A percentile compares a stretch with the other conserved stretches of the same genome.
phyloP scores from a whole-genome alignment of 2,113 vertebrate genomes.

The Australoheros scitulus region DNA sequence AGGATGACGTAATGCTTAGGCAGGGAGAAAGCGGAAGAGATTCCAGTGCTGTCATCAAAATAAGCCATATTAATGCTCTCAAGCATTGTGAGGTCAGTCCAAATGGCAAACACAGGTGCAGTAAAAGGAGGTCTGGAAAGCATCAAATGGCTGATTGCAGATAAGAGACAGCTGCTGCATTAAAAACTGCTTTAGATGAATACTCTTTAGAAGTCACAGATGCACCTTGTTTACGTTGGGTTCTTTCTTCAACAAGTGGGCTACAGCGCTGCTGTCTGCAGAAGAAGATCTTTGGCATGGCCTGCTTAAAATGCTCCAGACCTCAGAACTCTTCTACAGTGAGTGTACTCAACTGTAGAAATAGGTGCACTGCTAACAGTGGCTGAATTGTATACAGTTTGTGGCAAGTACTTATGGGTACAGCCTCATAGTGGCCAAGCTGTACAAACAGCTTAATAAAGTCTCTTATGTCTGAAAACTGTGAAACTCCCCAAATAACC shows the following conservation, averaged over 20 bases:
- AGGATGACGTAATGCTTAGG: constrained; percentile 42
- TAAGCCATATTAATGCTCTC: constrained; percentile 45
- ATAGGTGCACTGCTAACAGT: constrained; percentile 30
- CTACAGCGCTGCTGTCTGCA: background rate
- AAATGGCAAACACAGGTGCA: constrained; percentile 41
- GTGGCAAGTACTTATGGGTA: constrained; percentile 44
- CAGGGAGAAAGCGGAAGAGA: constrained; percentile 55
- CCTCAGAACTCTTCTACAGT: constrained; percentile 4
- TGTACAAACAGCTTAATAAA: constrained; percentile 51
- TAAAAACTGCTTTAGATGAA: constrained; percentile 32
- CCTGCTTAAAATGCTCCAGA: constrained; percentile 4
- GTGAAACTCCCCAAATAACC: constrained; percentile 9
- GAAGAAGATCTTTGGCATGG: background rate
- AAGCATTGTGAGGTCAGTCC: constrained; percentile 38
- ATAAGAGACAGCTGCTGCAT: constrained; percentile 18
- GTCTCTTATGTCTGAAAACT: constrained; percentile 35
- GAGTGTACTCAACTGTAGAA: constrained; percentile 36
- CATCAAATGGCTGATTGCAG: constrained; percentile 22
- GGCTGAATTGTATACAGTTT: constrained; percentile 42
- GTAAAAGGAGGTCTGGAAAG: constrained; percentile 37
- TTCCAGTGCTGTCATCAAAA: constrained; percentile 63
- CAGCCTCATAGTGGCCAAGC: constrained; percentile 32
- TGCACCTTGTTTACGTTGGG: background rate
- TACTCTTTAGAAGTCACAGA: constrained; percentile 30
- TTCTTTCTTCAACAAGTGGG: constrained; percentile 12